These are phyloP conservation scores for Ariopsis seemanni DNA, from an alignment of 2,113 vertebrate species.

Conservation along the genomic window DNA sequence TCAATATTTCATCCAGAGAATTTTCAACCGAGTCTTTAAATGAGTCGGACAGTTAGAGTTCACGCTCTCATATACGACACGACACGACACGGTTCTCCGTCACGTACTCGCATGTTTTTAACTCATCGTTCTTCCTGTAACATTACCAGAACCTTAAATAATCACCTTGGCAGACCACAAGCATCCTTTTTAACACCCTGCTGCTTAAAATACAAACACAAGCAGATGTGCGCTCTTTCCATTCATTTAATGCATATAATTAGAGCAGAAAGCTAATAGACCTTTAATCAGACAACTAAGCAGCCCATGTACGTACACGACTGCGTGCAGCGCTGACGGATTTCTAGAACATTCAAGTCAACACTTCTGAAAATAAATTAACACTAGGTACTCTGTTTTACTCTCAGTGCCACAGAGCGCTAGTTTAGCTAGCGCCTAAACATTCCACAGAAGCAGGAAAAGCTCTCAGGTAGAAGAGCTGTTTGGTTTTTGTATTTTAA, in stretches of 20 bases:
- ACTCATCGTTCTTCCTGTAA: not conserved
- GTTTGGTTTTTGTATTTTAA: not conserved
- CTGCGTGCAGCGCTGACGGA: not conserved
- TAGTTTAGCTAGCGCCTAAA: not conserved
- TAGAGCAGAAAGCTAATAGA: not conserved
- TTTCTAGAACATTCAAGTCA: not conserved
- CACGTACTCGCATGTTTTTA: not conserved
- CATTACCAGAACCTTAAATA: not conserved
- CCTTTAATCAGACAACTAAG: not conserved
- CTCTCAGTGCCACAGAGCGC: not conserved
- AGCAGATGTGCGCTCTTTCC: conserved; percentile 39
- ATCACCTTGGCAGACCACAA: conserved; percentile 50
- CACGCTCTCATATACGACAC: not conserved
- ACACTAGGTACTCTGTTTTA: not conserved
- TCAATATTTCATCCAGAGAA: not conserved
- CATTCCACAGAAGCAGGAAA: not conserved
- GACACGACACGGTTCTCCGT: not conserved
- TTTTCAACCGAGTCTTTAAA: not conserved
- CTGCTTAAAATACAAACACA: conserved; percentile 56
- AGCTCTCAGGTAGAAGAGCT: not conserved
- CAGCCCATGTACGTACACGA: not conserved
- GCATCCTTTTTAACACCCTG: conserved; percentile 58
- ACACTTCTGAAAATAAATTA: not conserved
- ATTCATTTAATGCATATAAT: conserved; percentile 23
- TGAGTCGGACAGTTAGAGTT: not conserved